Percentiles rank a stretch among this genome's conserved stretches.
These are phyloP conservation scores for Pituophis catenifer DNA, from an alignment of 2,113 vertebrate species.

Conservation along the genomic window DNA sequence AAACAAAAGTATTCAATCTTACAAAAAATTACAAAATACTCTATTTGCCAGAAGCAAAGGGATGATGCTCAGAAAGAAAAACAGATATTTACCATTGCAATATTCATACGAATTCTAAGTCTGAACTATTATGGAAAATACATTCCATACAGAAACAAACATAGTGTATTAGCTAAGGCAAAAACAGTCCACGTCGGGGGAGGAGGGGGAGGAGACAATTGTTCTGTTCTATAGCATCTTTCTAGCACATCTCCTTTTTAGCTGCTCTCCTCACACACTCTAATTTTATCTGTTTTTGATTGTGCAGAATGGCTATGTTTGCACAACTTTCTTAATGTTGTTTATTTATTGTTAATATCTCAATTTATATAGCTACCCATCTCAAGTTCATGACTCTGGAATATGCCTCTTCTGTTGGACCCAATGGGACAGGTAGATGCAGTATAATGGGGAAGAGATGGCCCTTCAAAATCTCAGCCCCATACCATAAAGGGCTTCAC, in stretches of 20 bases:
- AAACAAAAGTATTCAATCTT: not conserved
- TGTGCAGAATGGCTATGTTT: not conserved
- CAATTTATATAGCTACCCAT: not conserved
- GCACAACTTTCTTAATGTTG: not conserved
- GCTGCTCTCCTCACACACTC: not conserved
- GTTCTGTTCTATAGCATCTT: not conserved
- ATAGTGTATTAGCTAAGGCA: not conserved
- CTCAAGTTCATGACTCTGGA: not conserved
- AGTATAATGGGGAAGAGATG: not conserved
- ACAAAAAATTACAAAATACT: not conserved
- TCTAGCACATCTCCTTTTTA: not conserved
- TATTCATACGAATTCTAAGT: not conserved
- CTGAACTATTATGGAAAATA: not conserved
- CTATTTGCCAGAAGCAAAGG: not conserved
- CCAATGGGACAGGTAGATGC: not conserved
- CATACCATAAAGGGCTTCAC: not conserved
- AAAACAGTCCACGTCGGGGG: not conserved
- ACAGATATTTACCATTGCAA: not conserved
- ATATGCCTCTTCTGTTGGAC: not conserved
- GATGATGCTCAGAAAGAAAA: not conserved
- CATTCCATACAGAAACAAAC: not conserved
- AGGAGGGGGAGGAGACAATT: not conserved
- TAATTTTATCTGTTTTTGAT: not conserved
- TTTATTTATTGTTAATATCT: not conserved
- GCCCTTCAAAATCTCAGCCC: not conserved